Evolutionary conservation across 2,113 vertebrate species (phyloP), one percentile per base, ranked within the genome.

Genomic region (Dendropsophus ebraccatus): DNA sequence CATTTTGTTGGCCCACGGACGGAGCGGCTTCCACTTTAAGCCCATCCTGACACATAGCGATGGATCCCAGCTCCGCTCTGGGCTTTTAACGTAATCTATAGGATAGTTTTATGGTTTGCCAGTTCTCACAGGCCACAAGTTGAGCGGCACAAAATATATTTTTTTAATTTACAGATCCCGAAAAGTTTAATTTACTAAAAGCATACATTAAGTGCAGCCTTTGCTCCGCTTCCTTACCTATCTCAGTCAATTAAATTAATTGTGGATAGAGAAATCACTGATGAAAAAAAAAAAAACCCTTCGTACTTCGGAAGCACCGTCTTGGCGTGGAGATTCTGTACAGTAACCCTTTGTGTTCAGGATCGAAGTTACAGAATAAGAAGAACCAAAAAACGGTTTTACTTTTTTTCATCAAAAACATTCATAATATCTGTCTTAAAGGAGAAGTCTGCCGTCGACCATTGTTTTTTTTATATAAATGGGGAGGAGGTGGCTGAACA

Each of bases 151-250:
- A n/a, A 52, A 30, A 67, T 69, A 49, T 69, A 69, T 82, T 50
- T 81, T 49, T 70, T 82, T 82, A 70, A 82, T 82, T 67, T 70
- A 76, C 54, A 84, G 72, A 54, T 54, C 70, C 37, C 17, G 82
- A 84, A 72, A 80, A 69, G 62, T 86, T 86, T 86, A 81, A 86
- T 86, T 86, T 80, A 73, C 84, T 86, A 86, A 86, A 81, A 86
- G 84, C 84, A 70, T 85, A 35, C 75, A 54, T 77, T 79, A 69
- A 85, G 75, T 69, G 75, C 75, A 50, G 10, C 45, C 72, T 60
- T 62, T 56, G 21, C 84, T 79, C 35, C 8, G 58, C 47, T 70
- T 72, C 84, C 76, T 56, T 80, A 79, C 84, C 84, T 70, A 73
- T 86, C 76, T 49, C 75, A 60, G 76, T 58, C 84, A 81, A 86